These are phyloP conservation scores for Lochmaea capreae DNA, from an alignment of 2,888 invertebrate genomes.

Conservation along the genomic window DNA sequence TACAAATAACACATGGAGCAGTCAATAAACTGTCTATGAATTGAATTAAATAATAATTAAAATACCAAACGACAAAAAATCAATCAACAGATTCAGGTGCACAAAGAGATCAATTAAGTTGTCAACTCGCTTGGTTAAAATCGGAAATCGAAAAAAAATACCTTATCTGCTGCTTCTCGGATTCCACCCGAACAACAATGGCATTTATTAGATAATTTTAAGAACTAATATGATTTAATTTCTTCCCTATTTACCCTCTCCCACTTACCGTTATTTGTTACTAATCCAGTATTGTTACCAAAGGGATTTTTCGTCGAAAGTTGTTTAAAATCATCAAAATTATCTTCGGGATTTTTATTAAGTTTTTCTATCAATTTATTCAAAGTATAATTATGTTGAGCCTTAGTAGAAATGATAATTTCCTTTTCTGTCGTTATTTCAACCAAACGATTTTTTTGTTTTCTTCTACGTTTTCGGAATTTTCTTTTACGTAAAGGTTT, in stretches of 20 bases:
- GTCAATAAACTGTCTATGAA: too few species aligned
- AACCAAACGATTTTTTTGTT: constrained; percentile 38
- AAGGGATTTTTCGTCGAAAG: constrained; percentile 6
- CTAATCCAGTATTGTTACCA: constrained; percentile 1
- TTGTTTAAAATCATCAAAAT: constrained; percentile 38
- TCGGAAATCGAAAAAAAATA: too few species aligned
- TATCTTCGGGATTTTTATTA: constrained; percentile 44
- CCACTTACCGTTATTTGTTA: not conserved
- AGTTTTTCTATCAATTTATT: constrained; percentile 41
- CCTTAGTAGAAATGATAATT: constrained; percentile 21
- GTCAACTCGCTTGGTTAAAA: too few species aligned
- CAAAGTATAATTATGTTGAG: constrained; percentile 35
- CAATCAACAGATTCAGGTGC: too few species aligned
- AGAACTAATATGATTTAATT: too few species aligned
- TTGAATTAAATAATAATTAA: too few species aligned
- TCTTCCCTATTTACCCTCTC: not conserved
- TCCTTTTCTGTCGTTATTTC: constrained; percentile 43
- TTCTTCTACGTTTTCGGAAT: constrained; percentile 37
- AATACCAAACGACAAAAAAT: too few species aligned
- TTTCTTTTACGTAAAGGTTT: constrained; percentile 30
- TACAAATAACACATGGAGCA: too few species aligned
- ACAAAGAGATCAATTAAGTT: too few species aligned
- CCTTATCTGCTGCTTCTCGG: too few species aligned
- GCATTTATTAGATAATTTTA: too few species aligned
- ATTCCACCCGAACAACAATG: too few species aligned